A percentile compares a stretch with the other conserved stretches of the same genome.
These are phyloP conservation scores for Lipophrys pholis DNA, from an alignment of 2,113 vertebrate species.

Conservation along the genomic window DNA sequence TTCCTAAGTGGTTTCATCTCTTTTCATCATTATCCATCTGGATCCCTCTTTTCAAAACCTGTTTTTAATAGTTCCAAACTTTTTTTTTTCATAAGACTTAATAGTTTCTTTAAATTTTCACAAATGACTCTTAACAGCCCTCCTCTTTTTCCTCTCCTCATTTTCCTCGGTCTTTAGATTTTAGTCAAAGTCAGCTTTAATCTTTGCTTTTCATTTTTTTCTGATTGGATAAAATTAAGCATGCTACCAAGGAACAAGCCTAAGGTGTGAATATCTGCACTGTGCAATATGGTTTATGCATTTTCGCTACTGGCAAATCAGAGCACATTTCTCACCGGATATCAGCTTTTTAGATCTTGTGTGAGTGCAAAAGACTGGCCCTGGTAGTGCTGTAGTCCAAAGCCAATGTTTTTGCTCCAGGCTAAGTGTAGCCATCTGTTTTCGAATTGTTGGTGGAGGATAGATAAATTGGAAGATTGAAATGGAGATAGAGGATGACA, in stretches of 20 bases:
- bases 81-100: slow-evolving; percentile 60
- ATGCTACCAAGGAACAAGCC: slow-evolving; percentile 70
- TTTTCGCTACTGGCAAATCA: slow-evolving; percentile 70
- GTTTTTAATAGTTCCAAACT: slow-evolving; percentile 65
- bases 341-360: slow-evolving; percentile 77
- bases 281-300: slow-evolving; percentile 71
- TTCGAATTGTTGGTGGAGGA: slow-evolving; percentile 72
- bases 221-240: slow-evolving; percentile 63
- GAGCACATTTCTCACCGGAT: slow-evolving; percentile 63
- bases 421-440: slow-evolving; percentile 81
- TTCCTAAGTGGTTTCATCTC: slow-evolving; percentile 76
- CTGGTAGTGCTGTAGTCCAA: slow-evolving; percentile 68
- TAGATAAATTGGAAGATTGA: slow-evolving; percentile 73
- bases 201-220: slow-evolving; percentile 46
- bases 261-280: slow-evolving; percentile 73
- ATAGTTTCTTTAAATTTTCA: slow-evolving; percentile 66
- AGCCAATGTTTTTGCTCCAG: slow-evolving; percentile 78
- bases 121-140: slow-evolving; percentile 58
- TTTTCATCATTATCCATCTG: slow-evolving; percentile 80
- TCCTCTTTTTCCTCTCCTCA: slow-evolving; percentile 9
- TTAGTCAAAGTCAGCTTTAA: slow-evolving; percentile 54
- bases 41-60: slow-evolving; percentile 66
- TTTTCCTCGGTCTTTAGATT: slow-evolving; percentile 19
- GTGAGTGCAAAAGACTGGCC: slow-evolving; percentile 68
- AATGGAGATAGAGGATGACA: slow-evolving; percentile 65